Evolutionary conservation across 2,113 vertebrate species (phyloP), one percentile per base, ranked within the genome.

Genomic region (Ptilorrhoa leucosticta): DNA sequence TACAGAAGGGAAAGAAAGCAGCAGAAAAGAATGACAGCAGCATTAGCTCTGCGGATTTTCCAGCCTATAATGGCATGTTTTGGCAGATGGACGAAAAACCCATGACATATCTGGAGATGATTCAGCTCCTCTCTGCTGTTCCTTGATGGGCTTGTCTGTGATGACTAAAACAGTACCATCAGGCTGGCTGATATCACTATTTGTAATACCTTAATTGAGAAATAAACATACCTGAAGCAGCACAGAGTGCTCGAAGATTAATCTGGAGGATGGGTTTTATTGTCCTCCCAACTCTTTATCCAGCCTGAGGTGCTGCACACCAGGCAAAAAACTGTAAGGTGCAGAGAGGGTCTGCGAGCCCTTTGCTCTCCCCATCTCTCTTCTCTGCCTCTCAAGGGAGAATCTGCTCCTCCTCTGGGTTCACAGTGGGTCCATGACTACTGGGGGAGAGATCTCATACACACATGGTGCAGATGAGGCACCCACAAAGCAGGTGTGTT

Each of bases 271-370:
- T 48, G 27, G 1, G 3, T 73, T 80, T 89, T 51, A 30, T 24
- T 64, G 27, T 72, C 31, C 8, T 88, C 10, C 20, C 26, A 15
- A 6, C 14, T 58, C 37, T 8, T 87, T 21, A 58, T 30, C 22
- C 64, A 82, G 26, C 10, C 44, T 3, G 2, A 76, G 48, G 31
- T 76, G 47, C 21, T 64, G 48, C 13, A 69, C 15, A 8, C 4
- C 50, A 18, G 15, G 30, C 7, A 58, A 61, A 37, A 39, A 65
- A 2, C 28, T 48, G 44, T 10, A 31, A 58, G 27, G 8, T 48
- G 27, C n/a, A 83, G 44, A 17, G 10, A 7, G 15, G 35, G 6
- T 79, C 48, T 33, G 6, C 0, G 0, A 79, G 12, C 3, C 14
- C 27, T 66, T 50, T 86, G 40, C 5, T 53, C 18, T 76, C 8